phyloP scores from a whole-genome alignment of 1,140 invertebrate species.

The Caenorhabditis tropicalis region DNA sequence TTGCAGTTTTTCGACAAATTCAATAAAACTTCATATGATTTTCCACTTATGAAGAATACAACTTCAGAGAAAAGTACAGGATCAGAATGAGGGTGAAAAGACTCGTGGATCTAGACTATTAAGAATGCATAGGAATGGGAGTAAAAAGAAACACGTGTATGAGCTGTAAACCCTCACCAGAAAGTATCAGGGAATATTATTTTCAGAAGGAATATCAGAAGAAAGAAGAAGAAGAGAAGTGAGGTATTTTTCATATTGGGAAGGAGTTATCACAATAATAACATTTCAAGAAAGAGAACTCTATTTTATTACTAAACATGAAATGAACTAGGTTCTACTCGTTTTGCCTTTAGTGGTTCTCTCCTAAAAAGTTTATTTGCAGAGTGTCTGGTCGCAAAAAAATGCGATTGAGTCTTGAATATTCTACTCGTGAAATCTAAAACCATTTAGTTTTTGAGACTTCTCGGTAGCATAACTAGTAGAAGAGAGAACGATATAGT shows the following conservation, averaged over 20 bases:
- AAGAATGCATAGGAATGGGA: slow-evolving; percentile 17
- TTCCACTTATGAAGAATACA: neutral
- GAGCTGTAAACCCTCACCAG: neutral
- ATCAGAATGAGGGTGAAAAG: neutral
- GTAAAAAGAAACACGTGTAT: neutral
- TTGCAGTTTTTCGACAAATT: too few species aligned
- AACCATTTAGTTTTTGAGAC: neutral
- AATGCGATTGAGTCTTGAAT: neutral
- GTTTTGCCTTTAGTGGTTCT: too few species aligned
- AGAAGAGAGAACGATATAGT: too few species aligned
- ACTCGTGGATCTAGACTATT: neutral
- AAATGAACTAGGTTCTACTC: too few species aligned
- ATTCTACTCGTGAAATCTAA: neutral
- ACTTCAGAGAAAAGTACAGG: neutral
- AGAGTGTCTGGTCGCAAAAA: neutral
- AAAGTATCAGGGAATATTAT: too few species aligned
- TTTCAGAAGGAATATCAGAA: too few species aligned
- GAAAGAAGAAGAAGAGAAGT: neutral
- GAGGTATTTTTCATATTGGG: too few species aligned
- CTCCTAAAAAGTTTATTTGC: neutral
- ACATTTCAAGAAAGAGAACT: too few species aligned
- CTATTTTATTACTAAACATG: too few species aligned
- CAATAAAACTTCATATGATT: neutral
- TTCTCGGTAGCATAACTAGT: too few species aligned
- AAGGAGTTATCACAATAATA: too few species aligned